Evolutionary conservation across 1,140 invertebrate genomes (phyloP).

Genomic region (Idris sp.): DNA sequence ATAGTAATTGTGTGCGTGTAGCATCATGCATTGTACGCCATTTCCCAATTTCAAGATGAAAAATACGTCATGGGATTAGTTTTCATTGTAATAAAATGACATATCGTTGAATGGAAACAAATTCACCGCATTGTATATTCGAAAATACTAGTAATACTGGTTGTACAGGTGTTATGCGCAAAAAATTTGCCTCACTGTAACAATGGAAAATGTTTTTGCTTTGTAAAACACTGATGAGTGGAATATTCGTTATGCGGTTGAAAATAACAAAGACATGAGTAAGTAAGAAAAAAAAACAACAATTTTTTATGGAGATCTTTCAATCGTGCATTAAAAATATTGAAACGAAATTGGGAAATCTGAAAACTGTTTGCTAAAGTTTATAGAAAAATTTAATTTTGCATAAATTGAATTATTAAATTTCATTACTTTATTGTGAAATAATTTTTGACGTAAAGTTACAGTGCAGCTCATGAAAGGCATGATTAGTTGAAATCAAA

Average conservation of each 20-base stretch:
- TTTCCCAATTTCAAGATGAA: conserved; percentile 61
- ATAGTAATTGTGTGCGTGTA: background rate
- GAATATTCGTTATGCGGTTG: conserved; percentile 2
- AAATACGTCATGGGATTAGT: conserved; percentile 55
- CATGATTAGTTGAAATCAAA: too few species aligned
- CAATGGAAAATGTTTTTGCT: conserved; percentile 22
- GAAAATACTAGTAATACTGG: conserved; percentile 39
- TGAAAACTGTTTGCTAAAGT: too few species aligned
- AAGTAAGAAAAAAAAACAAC: too few species aligned
- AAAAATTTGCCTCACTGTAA: conserved; percentile 37
- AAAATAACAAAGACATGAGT: too few species aligned
- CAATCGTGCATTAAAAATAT: too few species aligned
- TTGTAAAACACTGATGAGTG: conserved; percentile 27
- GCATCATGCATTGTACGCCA: conserved; percentile 27
- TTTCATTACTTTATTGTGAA: too few species aligned
- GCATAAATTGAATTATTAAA: too few species aligned
- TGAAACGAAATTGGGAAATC: too few species aligned
- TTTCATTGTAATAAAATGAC: conserved; percentile 50
- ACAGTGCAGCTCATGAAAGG: too few species aligned
- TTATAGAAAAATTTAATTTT: too few species aligned
- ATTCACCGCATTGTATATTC: conserved; percentile 47
- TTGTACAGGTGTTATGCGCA: conserved; percentile 28
- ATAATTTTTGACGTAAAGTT: too few species aligned
- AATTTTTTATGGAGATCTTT: too few species aligned
- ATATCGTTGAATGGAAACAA: conserved; percentile 45